A percentile compares a stretch with the other conserved stretches of the same genome.
Conservation (phyloP, 1,140 invertebrate species). For the Nymphalis io region DNA sequence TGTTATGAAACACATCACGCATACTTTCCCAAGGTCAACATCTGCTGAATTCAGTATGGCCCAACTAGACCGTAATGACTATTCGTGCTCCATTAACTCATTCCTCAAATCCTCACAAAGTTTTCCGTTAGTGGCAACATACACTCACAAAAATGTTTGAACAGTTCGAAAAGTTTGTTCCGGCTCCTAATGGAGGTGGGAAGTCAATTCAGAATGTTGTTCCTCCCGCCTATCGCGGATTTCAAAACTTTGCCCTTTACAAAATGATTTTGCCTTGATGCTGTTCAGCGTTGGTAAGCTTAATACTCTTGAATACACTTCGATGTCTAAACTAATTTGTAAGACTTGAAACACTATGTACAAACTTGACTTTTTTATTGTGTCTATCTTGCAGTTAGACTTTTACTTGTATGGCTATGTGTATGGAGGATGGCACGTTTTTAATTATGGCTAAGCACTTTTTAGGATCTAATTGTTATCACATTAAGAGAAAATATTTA, state of each 20-base stretch:
- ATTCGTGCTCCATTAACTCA: not conserved
- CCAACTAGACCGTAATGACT: slow-evolving; percentile 2
- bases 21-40: not conserved
- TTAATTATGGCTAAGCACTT: too few species aligned
- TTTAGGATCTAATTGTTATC: too few species aligned
- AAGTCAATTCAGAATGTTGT: slow-evolving; percentile 27
- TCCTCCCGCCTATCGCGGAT: not conserved
- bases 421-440: too few species aligned
- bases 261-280: slow-evolving; percentile 24
- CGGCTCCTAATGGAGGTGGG: slow-evolving; percentile 38
- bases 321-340: slow-evolving; percentile 1
- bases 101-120: slow-evolving; percentile 20
- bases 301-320: slow-evolving; percentile 29
- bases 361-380: not conserved
- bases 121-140: slow-evolving; percentile 21
- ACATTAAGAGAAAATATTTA: too few species aligned
- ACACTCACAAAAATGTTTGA: slow-evolving; percentile 40
- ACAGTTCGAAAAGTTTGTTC: slow-evolving; percentile 39
- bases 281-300: slow-evolving; percentile 17
- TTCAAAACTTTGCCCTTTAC: slow-evolving; percentile 33
- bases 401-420: too few species aligned
- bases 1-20: not conserved
- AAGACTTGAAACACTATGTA: not conserved
- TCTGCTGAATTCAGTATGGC: not conserved
- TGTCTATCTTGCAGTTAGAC: too few species aligned